These are phyloP conservation scores for Lepas anatifera DNA, from an alignment of 2,888 invertebrate species.

Conservation along the genomic window DNA sequence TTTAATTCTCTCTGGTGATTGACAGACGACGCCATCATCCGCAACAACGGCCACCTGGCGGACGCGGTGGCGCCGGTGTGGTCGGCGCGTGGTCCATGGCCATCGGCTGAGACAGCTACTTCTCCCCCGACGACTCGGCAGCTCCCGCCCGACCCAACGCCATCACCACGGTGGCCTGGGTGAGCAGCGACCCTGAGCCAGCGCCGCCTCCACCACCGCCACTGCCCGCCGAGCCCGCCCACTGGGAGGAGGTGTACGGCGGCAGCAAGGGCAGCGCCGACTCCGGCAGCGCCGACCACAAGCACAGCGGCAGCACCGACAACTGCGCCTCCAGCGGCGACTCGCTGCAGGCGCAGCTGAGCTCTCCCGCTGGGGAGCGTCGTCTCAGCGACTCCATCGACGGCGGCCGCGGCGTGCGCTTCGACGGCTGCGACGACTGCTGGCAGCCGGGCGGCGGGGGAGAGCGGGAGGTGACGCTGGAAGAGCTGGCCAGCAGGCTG, in stretches of 20 bases:
- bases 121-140: no score
- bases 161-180: conserved; percentile 8
- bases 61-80: background rate
- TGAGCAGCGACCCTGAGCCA: conserved; percentile 21
- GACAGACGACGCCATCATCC: background rate
- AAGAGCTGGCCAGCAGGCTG: conserved; percentile 31
- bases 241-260: conserved; percentile 16
- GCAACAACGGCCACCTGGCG: background rate
- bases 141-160: background rate
- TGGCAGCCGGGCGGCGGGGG: conserved; percentile 17
- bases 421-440: conserved; percentile 17
- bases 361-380: background rate
- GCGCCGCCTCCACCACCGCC: conserved; percentile 19
- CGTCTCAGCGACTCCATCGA: conserved; percentile 34
- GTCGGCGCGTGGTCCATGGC: background rate
- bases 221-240: conserved; percentile 14
- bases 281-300: conserved; percentile 3
- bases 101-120: no score
- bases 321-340: background rate
- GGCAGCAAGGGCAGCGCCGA: conserved; percentile 10
- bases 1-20: no score
- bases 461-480: conserved; percentile 16
- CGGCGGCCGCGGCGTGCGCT: conserved; percentile 34
- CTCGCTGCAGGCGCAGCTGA: background rate
- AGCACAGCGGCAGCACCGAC: conserved; percentile 13